Evolutionary conservation across 2,888 invertebrate species (phyloP).

Genomic region (Melieria picta): DNA sequence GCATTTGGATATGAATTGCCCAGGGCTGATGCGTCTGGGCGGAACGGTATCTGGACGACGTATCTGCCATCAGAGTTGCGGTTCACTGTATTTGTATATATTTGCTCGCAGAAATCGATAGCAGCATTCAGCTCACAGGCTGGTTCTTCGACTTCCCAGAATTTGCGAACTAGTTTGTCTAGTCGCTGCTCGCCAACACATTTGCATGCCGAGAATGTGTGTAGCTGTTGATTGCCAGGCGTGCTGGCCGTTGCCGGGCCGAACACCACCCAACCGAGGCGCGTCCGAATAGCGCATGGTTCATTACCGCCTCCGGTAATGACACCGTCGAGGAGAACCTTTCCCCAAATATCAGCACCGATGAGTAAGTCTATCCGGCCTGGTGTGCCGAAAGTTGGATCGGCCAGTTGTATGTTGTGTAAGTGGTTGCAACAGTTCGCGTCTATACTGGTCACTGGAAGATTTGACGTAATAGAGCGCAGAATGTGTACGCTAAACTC

Average conservation of each 20-base stretch:
- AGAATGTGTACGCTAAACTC: too few species aligned
- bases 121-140: neutral
- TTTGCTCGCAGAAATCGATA: neutral
- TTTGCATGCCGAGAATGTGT: neutral
- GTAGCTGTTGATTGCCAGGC: conserved; percentile 3
- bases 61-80: neutral
- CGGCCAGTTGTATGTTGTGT: neutral
- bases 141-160: conserved; percentile 7
- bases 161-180: neutral
- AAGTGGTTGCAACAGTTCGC: neutral
- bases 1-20: conserved; percentile 17
- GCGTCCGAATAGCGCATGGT: conserved; percentile 29
- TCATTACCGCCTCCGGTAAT: conserved; percentile 15
- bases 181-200: too few species aligned
- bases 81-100: neutral
- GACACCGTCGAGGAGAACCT: conserved; percentile 22
- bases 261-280: conserved; percentile 36
- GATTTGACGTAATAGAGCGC: too few species aligned
- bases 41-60: conserved; percentile 26
- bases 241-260: conserved; percentile 23
- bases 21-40: conserved; percentile 8
- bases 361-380: conserved; percentile 37
- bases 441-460: too few species aligned
- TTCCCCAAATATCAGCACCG: conserved; percentile 30
- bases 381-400: conserved; percentile 38